Evolutionary conservation across 2,797 vertebrate genomes (phyloP).

Genomic region (Enteromius afrohamiltoni): DNA sequence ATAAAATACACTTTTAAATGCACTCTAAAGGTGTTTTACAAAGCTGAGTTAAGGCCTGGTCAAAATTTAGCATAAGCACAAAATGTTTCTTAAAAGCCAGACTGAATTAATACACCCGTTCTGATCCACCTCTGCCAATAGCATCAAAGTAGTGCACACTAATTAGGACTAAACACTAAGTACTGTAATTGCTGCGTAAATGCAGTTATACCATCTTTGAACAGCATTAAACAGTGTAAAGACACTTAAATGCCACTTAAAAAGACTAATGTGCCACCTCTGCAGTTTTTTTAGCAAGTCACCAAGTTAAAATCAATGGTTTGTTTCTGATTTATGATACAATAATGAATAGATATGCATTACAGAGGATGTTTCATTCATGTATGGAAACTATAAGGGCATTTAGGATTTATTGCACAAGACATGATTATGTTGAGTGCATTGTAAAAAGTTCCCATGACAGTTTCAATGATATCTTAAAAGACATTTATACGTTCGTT

Average conservation of each 20-base stretch:
- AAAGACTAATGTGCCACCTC: background rate
- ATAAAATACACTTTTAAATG: background rate
- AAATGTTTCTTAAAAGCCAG: background rate
- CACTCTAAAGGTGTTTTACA: background rate
- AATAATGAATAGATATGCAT: background rate
- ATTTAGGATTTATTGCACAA: background rate
- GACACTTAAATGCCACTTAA: background rate
- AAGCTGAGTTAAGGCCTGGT: background rate
- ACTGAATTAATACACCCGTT: background rate
- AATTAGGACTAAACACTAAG: background rate
- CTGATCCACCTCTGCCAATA: background rate
- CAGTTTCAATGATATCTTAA: background rate
- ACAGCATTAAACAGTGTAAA: background rate
- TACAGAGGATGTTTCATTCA: background rate
- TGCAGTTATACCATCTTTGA: background rate
- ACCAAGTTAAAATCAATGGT: background rate
- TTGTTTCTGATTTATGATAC: background rate
- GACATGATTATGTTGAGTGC: background rate
- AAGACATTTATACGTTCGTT: background rate
- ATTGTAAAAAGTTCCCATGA: background rate
- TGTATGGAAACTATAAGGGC: background rate
- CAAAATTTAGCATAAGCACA: background rate
- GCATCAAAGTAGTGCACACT: background rate
- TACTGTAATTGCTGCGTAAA: background rate
- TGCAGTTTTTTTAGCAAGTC: background rate